phyloP scores from a whole-genome alignment of 2,888 invertebrate genomes.

The Papilio demoleus region DNA sequence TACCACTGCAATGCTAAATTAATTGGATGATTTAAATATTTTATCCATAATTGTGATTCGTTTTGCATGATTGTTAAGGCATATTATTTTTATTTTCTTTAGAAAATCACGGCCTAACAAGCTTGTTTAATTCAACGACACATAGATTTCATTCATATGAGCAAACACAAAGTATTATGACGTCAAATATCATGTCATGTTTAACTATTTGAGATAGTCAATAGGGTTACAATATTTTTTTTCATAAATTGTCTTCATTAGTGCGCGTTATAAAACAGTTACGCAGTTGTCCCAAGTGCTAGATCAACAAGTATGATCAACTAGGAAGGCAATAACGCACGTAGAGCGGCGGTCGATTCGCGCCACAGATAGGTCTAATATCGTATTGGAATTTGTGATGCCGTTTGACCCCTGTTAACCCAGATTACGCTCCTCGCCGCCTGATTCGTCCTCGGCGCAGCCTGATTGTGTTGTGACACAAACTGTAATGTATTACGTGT shows the following conservation, averaged over 20 bases:
- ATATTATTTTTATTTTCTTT: not conserved
- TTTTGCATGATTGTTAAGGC: not conserved
- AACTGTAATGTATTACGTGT: slow-evolving; percentile 84
- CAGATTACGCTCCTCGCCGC: slow-evolving; percentile 86
- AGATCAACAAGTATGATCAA: slow-evolving; percentile 51
- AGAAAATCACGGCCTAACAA: not conserved
- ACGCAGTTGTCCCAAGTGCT: slow-evolving; percentile 37
- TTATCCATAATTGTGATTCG: not conserved
- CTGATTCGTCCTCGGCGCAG: slow-evolving; percentile 81
- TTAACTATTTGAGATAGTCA: not conserved
- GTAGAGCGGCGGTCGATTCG: slow-evolving; percentile 77
- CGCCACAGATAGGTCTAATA: slow-evolving; percentile 84
- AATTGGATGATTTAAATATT: slow-evolving; percentile 10
- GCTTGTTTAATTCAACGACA: not conserved
- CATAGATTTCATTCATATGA: too few relatives aligned
- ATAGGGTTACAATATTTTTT: not conserved
- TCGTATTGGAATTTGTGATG: slow-evolving; percentile 88
- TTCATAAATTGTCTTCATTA: not conserved
- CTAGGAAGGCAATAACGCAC: slow-evolving; percentile 64
- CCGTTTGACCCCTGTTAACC: slow-evolving; percentile 90
- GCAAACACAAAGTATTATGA: not conserved
- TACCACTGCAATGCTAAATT: slow-evolving; percentile 13
- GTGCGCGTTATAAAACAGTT: slow-evolving; percentile 18
- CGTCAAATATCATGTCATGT: not conserved
- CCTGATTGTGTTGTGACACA: slow-evolving; percentile 84